Base-by-base conservation (phyloP, 2,113 vertebrate species). In the Grus americana region DNA sequence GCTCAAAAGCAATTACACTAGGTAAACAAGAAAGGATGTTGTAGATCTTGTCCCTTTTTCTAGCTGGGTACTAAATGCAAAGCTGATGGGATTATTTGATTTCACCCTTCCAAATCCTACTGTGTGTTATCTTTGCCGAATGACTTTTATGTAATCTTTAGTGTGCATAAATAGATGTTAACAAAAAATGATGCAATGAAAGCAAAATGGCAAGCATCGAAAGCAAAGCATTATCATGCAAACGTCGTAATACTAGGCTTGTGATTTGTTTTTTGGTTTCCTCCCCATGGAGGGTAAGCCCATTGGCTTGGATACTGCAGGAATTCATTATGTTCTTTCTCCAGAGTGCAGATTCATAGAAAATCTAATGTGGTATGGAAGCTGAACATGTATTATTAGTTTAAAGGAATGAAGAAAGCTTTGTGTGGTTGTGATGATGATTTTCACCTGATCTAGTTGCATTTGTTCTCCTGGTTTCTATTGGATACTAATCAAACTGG, bases 111-210 rank as follows among this genome's bases (percentile, higher is more conserved):
- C 61, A 88, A 94, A 96, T 83, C 86, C 95, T 95, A 23, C 65
- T 83, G 36, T 63, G 12, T 92, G 57, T 94, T 96, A 92, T 91
- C 84, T 95, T 93, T 97, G 54, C 52, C 1, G 24, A 75, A 68
- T 93, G 86, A 94, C 90, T 97, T 97, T 93, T 95, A 42, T 93
- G 88, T 95, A 95, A 95, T 96, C 89, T 96, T 96, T 85, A 86
- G 68, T 86, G 55, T 93, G 95, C 93, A 96, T 91, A 97, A 97
- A 97, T 96, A 94, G 93, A 95, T 96, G 95, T 72, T 97, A 97
- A 96, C 75, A 46, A 91, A 66, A 92, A 95, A 40, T 44, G 38
- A 71, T 54, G 67, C 59, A 87, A 86, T 52, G 93, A 94, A 93
- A 97, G 67, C 75, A 93, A 95, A 98, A 87, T 80, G 94, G 84